phyloP scores from a whole-genome alignment of 2,113 vertebrate species.

The Bagarius yarrelli region DNA sequence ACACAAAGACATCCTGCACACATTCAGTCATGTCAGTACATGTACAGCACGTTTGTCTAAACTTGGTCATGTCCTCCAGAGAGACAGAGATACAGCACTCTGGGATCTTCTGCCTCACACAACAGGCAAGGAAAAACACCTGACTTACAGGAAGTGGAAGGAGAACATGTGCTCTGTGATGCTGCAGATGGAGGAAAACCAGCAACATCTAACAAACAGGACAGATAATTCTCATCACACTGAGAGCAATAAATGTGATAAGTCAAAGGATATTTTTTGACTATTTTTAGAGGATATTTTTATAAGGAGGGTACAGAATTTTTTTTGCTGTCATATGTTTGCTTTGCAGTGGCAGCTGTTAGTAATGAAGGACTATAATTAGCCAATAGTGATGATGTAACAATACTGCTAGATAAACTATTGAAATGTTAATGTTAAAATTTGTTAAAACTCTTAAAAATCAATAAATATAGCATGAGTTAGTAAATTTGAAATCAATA shows the following conservation, averaged over 20 bases:
- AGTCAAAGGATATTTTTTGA: conserved; percentile 22
- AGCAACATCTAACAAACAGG: background rate
- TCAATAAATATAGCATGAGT: no score
- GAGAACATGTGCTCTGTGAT: background rate
- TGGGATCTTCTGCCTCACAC: background rate
- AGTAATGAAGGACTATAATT: no score
- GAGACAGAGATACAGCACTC: background rate
- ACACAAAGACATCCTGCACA: background rate
- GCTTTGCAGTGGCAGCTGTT: no score
- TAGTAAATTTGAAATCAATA: no score
- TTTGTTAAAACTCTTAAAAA: no score
- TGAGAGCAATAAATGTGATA: conserved; percentile 11
- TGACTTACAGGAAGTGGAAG: background rate
- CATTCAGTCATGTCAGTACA: background rate
- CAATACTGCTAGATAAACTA: no score
- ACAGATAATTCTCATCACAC: background rate
- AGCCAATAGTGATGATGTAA: no score
- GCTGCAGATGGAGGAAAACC: background rate
- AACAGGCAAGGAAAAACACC: background rate
- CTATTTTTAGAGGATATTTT: no score
- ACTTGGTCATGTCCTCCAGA: background rate
- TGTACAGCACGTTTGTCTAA: background rate
- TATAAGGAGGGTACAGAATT: no score
- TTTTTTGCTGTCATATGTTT: no score
- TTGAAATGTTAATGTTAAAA: no score